These are phyloP conservation scores for Leptatherina wallacei DNA, from an alignment of 2,797 vertebrate species.

Conservation along the genomic window DNA sequence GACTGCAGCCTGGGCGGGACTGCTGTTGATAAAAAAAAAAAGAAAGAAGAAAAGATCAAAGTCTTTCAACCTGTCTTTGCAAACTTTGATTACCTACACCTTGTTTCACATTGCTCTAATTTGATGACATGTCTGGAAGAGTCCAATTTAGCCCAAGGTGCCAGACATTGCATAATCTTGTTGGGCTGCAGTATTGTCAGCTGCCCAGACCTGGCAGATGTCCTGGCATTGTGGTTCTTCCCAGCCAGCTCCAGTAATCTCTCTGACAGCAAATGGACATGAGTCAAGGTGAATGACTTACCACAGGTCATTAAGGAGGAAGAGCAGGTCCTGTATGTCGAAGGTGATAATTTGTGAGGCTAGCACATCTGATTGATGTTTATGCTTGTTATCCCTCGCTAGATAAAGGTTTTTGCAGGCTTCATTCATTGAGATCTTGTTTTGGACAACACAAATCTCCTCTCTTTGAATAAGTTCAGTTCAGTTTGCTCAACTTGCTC, in stretches of 20 bases:
- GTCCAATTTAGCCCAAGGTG: conserved; percentile 24
- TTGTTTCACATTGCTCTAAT: conserved; percentile 13
- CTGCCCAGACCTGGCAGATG: conserved; percentile 51
- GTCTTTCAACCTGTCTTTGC: neutral
- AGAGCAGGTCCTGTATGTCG: conserved; percentile 49
- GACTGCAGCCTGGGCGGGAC: neutral
- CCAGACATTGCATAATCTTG: conserved; percentile 53
- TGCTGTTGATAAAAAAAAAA: neutral
- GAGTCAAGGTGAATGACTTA: conserved; percentile 70
- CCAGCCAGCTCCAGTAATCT: conserved; percentile 44
- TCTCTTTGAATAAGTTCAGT: conserved; percentile 1
- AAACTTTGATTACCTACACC: neutral
- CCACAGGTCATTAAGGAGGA: conserved; percentile 53
- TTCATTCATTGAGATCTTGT: conserved; percentile 9
- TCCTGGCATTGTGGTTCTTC: conserved; percentile 67
- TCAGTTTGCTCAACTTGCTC: neutral
- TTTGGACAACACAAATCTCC: neutral
- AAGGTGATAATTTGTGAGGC: conserved; percentile 71
- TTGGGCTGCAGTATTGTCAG: conserved; percentile 62
- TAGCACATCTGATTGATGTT: conserved; percentile 58
- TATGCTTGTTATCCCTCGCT: conserved; percentile 33
- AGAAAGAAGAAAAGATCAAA: neutral
- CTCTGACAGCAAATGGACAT: conserved; percentile 65
- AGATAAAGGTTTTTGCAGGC: conserved; percentile 35
- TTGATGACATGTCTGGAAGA: conserved; percentile 15